Base-by-base conservation (phyloP, 2,797 vertebrate species). In the Eleutherodactylus coqui region DNA sequence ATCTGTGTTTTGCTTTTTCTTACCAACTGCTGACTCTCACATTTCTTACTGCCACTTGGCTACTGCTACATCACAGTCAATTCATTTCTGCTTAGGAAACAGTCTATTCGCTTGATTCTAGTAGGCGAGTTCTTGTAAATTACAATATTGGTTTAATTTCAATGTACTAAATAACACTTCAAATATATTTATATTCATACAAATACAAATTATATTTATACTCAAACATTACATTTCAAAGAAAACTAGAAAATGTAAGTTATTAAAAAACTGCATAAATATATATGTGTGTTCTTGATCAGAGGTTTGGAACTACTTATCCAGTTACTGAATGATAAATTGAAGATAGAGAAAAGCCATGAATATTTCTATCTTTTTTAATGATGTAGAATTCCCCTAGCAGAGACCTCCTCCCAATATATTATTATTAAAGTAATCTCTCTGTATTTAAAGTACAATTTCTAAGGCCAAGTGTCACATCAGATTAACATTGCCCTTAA, bases 371-470 rank as follows among this genome's bases (percentile, higher is more conserved):
- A 29, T 72, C 58, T 82, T 78, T 47, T 49, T 76, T 84, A 84
- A 75, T 75, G 41, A 76, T 75, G n/a, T 27, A 84, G 24, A 49
- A 51, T 21, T 82, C 62, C 62, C 62, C 32, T 69, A 82, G 62
- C 45, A 49, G 11, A 69, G 72, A 47, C 82, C 19, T 84, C 55
- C 29, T 76, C 17, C 41, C 72, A 62, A 75, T 84, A 76, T 76
- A 62, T 49, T 84, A 84, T 84, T 84, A 75, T 75, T 75, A 84
- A 84, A 84, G 55, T 34, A 76, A 84, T 75, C 77, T 69, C 43
- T 32, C 67, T 73, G 27, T 43, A 85, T 58, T 79, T 79, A 73
- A 70, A 79, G 49, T 75, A 87, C 41, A 75, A 36, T 67, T 84
- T 29, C 36, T 19, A 27, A 82, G 0, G 14, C 16, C 75, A 45